These are phyloP conservation scores for Sebastes vulpes DNA, from an alignment of 2,797 vertebrate species.

Conservation along the genomic window DNA sequence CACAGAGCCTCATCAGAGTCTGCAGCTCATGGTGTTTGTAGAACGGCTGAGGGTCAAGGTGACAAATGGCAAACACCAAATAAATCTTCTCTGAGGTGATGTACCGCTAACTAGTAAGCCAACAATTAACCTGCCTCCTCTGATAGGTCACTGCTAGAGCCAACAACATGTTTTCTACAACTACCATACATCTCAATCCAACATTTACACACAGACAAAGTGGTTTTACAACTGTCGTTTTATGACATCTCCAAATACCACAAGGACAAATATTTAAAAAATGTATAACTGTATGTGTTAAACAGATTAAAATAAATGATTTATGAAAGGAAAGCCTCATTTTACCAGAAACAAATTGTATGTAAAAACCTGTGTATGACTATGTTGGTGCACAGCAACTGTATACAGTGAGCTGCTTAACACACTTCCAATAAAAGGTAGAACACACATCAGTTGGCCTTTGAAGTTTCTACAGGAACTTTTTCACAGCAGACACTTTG, in stretches of 20 bases:
- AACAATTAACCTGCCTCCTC: slow-evolving; percentile 55
- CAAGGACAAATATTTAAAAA: neutral
- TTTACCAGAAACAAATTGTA: neutral
- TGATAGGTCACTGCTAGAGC: slow-evolving; percentile 2
- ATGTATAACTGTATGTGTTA: neutral
- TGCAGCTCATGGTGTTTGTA: slow-evolving; percentile 63
- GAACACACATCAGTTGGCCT: too few species aligned
- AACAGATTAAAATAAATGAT: neutral
- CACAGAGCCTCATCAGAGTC: slow-evolving; percentile 38
- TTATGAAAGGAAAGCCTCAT: neutral
- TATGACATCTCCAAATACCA: neutral
- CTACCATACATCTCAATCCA: neutral
- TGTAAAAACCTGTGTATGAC: neutral
- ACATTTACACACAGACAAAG: neutral
- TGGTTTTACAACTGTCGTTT: neutral
- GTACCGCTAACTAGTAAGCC: slow-evolving; percentile 37
- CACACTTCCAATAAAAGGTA: too few species aligned
- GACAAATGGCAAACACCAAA: slow-evolving; percentile 67
- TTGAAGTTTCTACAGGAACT: too few species aligned
- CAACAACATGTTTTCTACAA: neutral
- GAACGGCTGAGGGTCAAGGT: slow-evolving; percentile 70
- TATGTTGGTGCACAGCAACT: too few species aligned
- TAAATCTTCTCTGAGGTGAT: slow-evolving; percentile 61
- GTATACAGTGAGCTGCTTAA: too few species aligned
- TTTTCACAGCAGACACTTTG: too few species aligned